Evolutionary conservation across 2,797 vertebrate genomes (phyloP), one percentile per base, ranked within the genome.

Genomic region (Falco peregrinus): DNA sequence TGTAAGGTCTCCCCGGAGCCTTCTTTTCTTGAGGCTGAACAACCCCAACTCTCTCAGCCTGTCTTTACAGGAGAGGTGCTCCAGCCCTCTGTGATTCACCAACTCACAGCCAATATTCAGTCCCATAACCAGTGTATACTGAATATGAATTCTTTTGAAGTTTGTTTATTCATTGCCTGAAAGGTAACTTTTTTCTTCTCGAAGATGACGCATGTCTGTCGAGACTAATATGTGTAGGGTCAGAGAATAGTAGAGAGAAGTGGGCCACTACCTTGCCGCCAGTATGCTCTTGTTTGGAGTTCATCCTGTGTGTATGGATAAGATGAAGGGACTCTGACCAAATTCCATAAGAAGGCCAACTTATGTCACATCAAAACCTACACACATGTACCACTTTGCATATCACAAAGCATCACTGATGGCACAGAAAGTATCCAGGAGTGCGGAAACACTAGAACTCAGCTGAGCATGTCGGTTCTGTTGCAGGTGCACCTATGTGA

Each of bases 401-500:
- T 39, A 57, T 31, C 5, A 0, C 48, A 41, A 71, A 82, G 22
- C 16, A 79, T 69, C 59, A 65, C 24, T 8, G 10, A 69, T 13
- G 14, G 26, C 47, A 75, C 26, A 54, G 37, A 92, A 80, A 43
- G 7, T 29, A 75, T 53, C 74, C 51, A 56, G 47, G 37, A 83
- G 16, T 0, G 0, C 39, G 31, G 56, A 85, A 63, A 80, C 0
- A 1, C 60, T 56, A 37, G 37, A 53, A 59, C 19, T 29, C 84
- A 56, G 53, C 77, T 89, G 18, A 86, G 26, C 10, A 18, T 0
- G 0, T 33, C 71, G 51, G 15, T n/a, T 90, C 43, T 31, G 19
- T 7, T 61, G 53, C 22, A 81, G 35, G 37, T 1, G 3, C 75
- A 56, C 41, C 21, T 75, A 8, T 24, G 21, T 35, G 12, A 77